A percentile compares a stretch with the other conserved stretches of the same genome.
Evolutionary conservation across 2,888 invertebrate species (phyloP).

Genomic region (Chalcis sispes): DNA sequence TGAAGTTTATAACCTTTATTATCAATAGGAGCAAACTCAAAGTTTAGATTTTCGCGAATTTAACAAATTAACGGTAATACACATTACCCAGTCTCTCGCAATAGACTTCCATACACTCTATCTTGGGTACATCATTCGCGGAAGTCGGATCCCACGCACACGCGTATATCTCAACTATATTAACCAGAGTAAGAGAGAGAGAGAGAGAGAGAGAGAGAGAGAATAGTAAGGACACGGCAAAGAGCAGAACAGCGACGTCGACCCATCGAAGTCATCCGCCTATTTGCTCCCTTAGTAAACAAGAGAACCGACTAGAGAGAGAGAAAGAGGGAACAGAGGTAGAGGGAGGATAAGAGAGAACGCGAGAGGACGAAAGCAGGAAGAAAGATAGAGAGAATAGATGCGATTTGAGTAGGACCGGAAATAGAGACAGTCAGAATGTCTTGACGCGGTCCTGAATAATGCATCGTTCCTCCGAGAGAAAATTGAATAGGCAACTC

Average conservation of each 20-base stretch:
- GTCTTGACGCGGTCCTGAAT: constrained; percentile 68
- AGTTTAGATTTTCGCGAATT: too few species aligned
- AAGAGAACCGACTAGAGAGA: constrained; percentile 59
- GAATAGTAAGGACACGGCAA: constrained; percentile 35
- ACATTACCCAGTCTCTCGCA: constrained; percentile 54
- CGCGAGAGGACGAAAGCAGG: too few species aligned
- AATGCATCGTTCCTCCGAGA: constrained; percentile 64
- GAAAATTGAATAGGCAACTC: constrained; percentile 65
- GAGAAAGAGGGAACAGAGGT: constrained; percentile 54
- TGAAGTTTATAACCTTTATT: too few species aligned
- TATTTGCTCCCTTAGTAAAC: constrained; percentile 68
- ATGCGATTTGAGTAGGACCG: constrained; percentile 51
- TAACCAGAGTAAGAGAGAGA: too few species aligned
- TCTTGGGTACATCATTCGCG: constrained; percentile 55
- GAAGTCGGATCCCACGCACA: constrained; percentile 48
- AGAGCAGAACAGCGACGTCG: constrained; percentile 9
- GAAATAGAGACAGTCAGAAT: constrained; percentile 69
- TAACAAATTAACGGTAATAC: constrained; percentile 53
- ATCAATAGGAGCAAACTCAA: too few species aligned
- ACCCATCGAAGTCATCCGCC: constrained; percentile 57
- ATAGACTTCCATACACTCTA: constrained; percentile 35
- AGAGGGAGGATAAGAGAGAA: too few species aligned
- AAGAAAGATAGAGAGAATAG: neutral
- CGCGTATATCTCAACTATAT: constrained; percentile 56
- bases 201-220: neutral